Evolutionary conservation across 2,797 vertebrate genomes (phyloP), one percentile per base, ranked within the genome.

Genomic region (Platyrinchus mystaceus): DNA sequence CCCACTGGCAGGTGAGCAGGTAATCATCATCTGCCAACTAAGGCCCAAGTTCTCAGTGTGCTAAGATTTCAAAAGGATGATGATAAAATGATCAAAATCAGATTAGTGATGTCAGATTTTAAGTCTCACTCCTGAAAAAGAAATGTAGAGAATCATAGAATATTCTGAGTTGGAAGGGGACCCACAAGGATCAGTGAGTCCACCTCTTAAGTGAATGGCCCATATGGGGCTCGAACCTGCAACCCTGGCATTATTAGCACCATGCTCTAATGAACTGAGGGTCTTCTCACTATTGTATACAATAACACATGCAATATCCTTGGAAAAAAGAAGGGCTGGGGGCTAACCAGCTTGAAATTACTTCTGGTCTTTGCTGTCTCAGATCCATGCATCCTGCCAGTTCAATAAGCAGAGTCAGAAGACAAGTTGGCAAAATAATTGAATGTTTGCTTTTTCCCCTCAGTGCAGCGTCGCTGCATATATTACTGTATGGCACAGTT

Each of bases 211-310:
- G 52, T 0, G 18, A 66, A 63, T 17, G 19, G 7, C 23, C 30
- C 0, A 0, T 23, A 27, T 2, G 34, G 30, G 15, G 8, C 9
- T 8, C 39, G 7, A 52, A 41, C 15, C 22, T 8, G 6, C 0
- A 0, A 52, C 10, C 27, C 15, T 24, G 34, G 59, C 5, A 23
- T 23, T 46, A 39, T 59, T 7, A 58, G 66, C 46, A 59, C 26
- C 15, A 20, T 10, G 34, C 12, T 20, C 19, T 46, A 41, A 17
- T 5, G 26, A 52, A 2, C 39, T 46, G 39, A 75, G 36, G 16
- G 11, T 52, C 23, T 70, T 84, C 37, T 53, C 27, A 28, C 11
- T 77, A 10, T 18, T 55, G 16, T 8, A 8, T 13, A 46, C 4
- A 10, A 37, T 17, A 63, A 5, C 53, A n/a, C 7, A 39, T 14